Conservation (phyloP, 2,888 invertebrate species). For the Eupsilia transversa region DNA sequence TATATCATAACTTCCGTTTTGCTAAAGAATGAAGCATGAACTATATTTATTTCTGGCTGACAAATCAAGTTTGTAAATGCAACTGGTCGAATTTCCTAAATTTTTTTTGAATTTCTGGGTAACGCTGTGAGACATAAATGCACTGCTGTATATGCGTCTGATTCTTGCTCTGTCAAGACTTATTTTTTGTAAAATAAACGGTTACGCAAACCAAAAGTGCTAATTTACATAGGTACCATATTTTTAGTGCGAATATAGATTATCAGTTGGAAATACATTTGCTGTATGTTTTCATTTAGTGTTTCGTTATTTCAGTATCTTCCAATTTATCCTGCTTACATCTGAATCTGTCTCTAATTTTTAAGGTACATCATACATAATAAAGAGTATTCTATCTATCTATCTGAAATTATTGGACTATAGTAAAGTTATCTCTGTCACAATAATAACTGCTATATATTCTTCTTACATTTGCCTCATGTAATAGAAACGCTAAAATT, state of each 20-base stretch:
- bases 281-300: background rate
- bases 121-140: background rate
- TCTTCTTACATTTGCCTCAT: conserved; percentile 3
- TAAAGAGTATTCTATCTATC: too few relatives aligned
- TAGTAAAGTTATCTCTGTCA: background rate
- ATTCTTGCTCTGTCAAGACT: too few relatives aligned
- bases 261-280: too few relatives aligned
- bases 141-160: too few relatives aligned
- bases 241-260: too few relatives aligned
- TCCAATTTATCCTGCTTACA: background rate
- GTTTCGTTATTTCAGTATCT: background rate
- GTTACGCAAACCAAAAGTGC: too few relatives aligned
- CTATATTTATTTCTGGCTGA: background rate
- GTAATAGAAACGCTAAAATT: background rate
- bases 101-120: background rate
- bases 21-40: background rate
- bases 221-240: too few relatives aligned
- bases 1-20: conserved; percentile 5
- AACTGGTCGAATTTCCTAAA: background rate
- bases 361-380: too few relatives aligned
- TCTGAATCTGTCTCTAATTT: too few relatives aligned
- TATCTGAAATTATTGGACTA: background rate
- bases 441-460: background rate
- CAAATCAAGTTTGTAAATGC: background rate
- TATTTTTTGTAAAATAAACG: too few relatives aligned